These are phyloP conservation scores for Apeltes quadracus DNA, from an alignment of 2,113 vertebrate genomes.

Conservation along the genomic window DNA sequence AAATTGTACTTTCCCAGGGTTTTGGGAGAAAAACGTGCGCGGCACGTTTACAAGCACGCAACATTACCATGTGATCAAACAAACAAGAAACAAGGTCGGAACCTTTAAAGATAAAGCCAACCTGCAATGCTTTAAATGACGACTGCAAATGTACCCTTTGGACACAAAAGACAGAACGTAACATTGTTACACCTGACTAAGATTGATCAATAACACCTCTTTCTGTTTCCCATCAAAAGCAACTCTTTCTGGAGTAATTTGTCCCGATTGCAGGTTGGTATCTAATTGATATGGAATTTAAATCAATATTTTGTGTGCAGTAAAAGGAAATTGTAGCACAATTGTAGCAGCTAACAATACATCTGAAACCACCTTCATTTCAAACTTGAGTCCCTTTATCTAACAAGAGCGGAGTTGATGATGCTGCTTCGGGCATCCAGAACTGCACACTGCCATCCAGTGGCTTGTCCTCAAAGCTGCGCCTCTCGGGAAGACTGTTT, in stretches of 20 bases:
- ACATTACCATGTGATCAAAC: neutral
- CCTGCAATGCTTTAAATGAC: neutral
- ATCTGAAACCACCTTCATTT: neutral
- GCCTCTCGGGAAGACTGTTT: neutral
- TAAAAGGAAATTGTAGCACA: neutral
- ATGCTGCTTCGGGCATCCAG: neutral
- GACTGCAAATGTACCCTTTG: no score
- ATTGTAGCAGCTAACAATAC: neutral
- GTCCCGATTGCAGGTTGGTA: neutral
- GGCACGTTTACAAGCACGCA: neutral
- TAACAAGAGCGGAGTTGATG: neutral
- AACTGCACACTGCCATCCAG: constrained; percentile 61
- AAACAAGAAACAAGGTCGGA: neutral
- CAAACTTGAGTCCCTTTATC: constrained; percentile 4
- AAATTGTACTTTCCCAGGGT: neutral
- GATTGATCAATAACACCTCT: neutral
- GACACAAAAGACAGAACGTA: neutral
- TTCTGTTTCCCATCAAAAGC: neutral
- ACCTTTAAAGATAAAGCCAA: neutral
- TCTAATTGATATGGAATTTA: neutral
- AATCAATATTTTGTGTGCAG: neutral
- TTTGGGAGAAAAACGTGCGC: neutral
- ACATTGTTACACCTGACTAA: neutral
- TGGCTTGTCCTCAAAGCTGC: constrained; percentile 27
- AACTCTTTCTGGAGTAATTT: neutral